Evolutionary conservation across 1,140 invertebrate genomes (phyloP).

Genomic region (Cylas formicarius): DNA sequence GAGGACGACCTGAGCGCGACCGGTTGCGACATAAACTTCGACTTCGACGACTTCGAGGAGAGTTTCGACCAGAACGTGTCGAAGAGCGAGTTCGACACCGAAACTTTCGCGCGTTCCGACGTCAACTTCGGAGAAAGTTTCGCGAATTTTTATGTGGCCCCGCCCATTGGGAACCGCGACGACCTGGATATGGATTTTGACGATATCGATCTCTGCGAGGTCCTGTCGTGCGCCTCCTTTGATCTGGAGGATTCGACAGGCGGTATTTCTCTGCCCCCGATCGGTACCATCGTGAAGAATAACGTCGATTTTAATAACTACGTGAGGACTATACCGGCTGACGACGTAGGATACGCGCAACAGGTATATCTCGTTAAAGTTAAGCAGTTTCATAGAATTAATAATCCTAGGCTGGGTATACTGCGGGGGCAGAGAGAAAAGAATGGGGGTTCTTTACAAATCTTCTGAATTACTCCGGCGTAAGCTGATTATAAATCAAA

Average conservation of each 20-base stretch:
- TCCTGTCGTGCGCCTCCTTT: conserved; percentile 25
- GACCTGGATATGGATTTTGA: conserved; percentile 22
- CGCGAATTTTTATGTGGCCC: conserved; percentile 27
- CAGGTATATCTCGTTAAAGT: conserved; percentile 20
- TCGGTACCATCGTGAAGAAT: conserved; percentile 28
- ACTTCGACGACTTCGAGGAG: conserved; percentile 34
- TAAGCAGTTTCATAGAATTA: no score
- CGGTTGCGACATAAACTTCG: conserved; percentile 30
- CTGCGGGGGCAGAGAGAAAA: neutral
- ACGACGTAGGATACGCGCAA: conserved; percentile 22
- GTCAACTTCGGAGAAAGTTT: conserved; percentile 9
- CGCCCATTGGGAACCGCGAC: conserved; percentile 7
- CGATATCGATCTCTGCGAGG: conserved; percentile 30
- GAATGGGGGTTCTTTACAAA: neutral
- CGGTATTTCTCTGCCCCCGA: conserved; percentile 23
- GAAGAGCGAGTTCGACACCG: conserved; percentile 20
- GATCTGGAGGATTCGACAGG: conserved; percentile 28
- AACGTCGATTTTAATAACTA: conserved; percentile 33
- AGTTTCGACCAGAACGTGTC: conserved; percentile 30
- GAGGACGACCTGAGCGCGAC: conserved; percentile 22
- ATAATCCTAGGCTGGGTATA: no score
- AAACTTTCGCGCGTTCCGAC: conserved; percentile 17
- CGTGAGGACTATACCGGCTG: conserved; percentile 20
- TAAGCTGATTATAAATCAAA: no score
- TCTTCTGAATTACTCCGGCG: no score